A percentile compares a stretch with the other conserved stretches of the same genome.
phyloP scores from a whole-genome alignment of 1,140 invertebrate genomes.

The Saccostrea echinata region DNA sequence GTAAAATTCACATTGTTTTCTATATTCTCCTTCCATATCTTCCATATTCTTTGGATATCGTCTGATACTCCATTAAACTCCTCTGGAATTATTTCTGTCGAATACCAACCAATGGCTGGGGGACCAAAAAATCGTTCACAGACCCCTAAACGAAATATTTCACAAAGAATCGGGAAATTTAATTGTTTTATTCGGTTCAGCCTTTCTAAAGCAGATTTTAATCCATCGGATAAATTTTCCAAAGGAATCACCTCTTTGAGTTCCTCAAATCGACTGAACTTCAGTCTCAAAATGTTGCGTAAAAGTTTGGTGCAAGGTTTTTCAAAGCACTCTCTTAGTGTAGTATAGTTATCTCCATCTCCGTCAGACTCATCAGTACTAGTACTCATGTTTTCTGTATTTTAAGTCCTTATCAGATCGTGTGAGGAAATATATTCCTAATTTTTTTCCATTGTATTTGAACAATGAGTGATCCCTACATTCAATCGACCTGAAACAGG shows the following conservation, averaged over 20 bases:
- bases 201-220: conserved; percentile 12
- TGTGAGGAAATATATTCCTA: no score
- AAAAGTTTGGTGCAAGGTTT: not conserved
- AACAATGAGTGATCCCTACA: no score
- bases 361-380: conserved; percentile 2
- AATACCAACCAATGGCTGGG: not conserved
- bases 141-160: not conserved
- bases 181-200: not conserved
- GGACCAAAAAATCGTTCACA: not conserved
- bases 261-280: not conserved
- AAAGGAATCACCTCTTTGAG: not conserved
- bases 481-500: no score
- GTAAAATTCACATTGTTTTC: not conserved
- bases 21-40: not conserved
- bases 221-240: not conserved
- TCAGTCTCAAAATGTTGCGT: not conserved
- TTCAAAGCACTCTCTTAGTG: not conserved
- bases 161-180: not conserved
- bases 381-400: not conserved
- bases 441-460: no score
- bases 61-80: not conserved
- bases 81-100: not conserved
- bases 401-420: no score
- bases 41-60: not conserved
- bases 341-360: not conserved